phyloP scores from a whole-genome alignment of 2,797 vertebrate genomes.

The Crypturellus tataupa region DNA sequence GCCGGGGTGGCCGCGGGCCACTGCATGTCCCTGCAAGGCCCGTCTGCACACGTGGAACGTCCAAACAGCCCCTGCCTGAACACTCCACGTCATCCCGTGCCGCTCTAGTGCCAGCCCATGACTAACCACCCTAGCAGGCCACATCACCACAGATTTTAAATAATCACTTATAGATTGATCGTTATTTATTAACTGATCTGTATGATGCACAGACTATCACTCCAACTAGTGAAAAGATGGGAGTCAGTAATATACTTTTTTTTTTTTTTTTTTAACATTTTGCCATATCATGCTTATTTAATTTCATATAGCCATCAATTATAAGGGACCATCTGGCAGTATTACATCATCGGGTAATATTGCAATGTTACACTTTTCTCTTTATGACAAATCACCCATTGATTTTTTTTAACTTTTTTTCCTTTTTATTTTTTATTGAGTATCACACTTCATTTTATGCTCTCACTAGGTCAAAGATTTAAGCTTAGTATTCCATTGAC shows the following conservation, averaged over 20 bases:
- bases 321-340: neutral
- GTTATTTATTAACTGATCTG: accelerated
- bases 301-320: neutral
- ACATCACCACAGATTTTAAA: neutral
- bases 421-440: neutral
- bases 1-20: no score
- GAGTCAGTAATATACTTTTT: neutral
- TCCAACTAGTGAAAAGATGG: neutral
- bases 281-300: neutral
- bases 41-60: neutral
- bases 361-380: neutral
- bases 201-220: neutral
- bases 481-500: neutral
- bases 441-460: neutral
- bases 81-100: accelerated
- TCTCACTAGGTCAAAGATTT: neutral
- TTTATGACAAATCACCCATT: neutral
- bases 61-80: neutral
- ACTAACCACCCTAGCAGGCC: neutral
- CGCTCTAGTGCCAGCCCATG: accelerated
- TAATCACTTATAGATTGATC: accelerated
- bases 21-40: neutral
- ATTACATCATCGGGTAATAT: neutral
- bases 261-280: neutral
- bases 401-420: neutral